These are phyloP conservation scores for Macrotrachela quadricornifera DNA, from an alignment of 1,140 invertebrate species.

Conservation along the genomic window DNA sequence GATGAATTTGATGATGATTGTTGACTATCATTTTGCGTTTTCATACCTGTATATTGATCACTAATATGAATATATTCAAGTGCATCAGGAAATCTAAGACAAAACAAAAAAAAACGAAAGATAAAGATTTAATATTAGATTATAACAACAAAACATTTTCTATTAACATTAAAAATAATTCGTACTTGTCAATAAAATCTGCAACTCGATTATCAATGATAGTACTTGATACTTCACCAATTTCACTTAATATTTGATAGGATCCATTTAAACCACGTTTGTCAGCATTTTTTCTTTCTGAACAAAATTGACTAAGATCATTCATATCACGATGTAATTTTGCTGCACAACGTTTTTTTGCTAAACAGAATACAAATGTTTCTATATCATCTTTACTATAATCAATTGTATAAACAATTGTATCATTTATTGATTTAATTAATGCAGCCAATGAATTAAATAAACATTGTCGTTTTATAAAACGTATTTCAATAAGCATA, in stretches of 20 bases:
- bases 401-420: slow-evolving; percentile 4
- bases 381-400: slow-evolving; percentile 55
- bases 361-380: slow-evolving; percentile 72
- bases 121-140: too few species aligned
- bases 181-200: too few species aligned
- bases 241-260: too few species aligned
- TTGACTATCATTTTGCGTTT: slow-evolving; percentile 34
- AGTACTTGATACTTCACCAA: too few species aligned
- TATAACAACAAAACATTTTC: too few species aligned
- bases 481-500: slow-evolving; percentile 79
- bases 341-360: slow-evolving; percentile 60
- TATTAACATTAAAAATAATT: too few species aligned
- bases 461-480: slow-evolving; percentile 86
- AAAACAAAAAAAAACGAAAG: too few species aligned
- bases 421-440: slow-evolving; percentile 54
- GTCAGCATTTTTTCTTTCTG: slow-evolving; percentile 46
- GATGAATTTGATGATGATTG: too few species aligned
- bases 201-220: too few species aligned
- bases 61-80: slow-evolving; percentile 92
- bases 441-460: slow-evolving; percentile 39
- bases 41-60: slow-evolving; percentile 69
- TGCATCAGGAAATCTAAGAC: slow-evolving; percentile 37
- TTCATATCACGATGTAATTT: slow-evolving; percentile 57
- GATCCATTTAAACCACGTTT: too few species aligned
- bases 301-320: slow-evolving; percentile 46